These are phyloP conservation scores for Bombus waltoni DNA, from an alignment of 1,140 invertebrate genomes.

Conservation along the genomic window DNA sequence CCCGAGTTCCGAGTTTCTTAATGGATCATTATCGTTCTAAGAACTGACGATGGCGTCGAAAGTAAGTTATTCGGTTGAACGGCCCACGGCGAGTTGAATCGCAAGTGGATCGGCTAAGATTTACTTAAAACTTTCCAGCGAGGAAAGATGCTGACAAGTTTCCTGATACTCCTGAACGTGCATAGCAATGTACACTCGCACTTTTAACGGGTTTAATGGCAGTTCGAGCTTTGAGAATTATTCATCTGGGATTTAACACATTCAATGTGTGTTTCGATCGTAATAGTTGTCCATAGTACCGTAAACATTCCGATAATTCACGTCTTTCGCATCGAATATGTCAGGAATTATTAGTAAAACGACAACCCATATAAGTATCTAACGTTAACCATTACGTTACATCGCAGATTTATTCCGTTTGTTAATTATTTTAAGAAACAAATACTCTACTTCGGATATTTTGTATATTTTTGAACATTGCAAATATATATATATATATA, in stretches of 20 bases:
- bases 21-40: slow-evolving; percentile 65
- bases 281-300: too few relatives aligned
- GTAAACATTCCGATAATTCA: too few relatives aligned
- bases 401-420: too few relatives aligned
- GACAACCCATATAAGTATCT: too few relatives aligned
- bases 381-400: too few relatives aligned
- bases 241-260: not conserved
- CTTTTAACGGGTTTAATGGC: not conserved
- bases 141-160: slow-evolving; percentile 25
- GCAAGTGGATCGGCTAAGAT: slow-evolving; percentile 58
- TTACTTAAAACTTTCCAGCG: slow-evolving; percentile 59
- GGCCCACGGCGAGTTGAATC: slow-evolving; percentile 46
- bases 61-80: slow-evolving; percentile 64
- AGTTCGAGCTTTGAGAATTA: not conserved
- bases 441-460: too few relatives aligned
- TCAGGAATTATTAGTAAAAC: too few relatives aligned
- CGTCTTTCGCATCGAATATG: too few relatives aligned
- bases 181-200: not conserved
- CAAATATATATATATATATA: too few relatives aligned
- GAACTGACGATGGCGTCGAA: slow-evolving; percentile 55
- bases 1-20: slow-evolving; percentile 60
- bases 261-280: too few relatives aligned
- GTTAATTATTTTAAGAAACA: too few relatives aligned
- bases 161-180: not conserved
- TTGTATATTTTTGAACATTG: too few relatives aligned